Conservation (phyloP, 2,888 invertebrate genomes). For the Hipparchia semele region DNA sequence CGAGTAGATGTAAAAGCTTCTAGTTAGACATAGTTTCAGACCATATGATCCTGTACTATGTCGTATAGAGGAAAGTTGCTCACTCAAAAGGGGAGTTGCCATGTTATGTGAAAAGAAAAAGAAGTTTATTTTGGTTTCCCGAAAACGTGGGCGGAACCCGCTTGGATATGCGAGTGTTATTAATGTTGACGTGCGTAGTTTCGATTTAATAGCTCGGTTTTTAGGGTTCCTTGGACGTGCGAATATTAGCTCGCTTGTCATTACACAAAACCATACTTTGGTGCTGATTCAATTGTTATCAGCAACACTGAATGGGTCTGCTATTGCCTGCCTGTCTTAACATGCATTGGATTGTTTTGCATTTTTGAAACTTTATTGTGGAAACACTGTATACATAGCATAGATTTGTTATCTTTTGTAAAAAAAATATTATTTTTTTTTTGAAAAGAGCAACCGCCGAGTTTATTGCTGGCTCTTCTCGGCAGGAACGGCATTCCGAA, state of each 20-base stretch:
- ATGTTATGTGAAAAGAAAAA: not conserved
- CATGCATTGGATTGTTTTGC: too few species aligned
- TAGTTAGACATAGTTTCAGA: not conserved
- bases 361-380: too few species aligned
- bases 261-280: not conserved
- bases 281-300: too few species aligned
- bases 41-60: not conserved
- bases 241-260: not conserved
- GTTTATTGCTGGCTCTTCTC: too few species aligned
- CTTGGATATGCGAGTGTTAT: constrained; percentile 37
- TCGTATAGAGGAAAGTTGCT: not conserved
- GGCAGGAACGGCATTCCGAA: too few species aligned
- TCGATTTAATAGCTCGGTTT: constrained; percentile 21
- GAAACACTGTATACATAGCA: too few species aligned
- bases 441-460: too few species aligned
- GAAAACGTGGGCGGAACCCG: constrained; percentile 53
- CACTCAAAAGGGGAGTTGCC: not conserved
- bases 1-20: not conserved
- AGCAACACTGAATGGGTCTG: too few species aligned
- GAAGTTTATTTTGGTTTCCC: constrained; percentile 55
- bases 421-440: too few species aligned
- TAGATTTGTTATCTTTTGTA: too few species aligned
- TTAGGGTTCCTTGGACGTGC: not conserved
- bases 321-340: too few species aligned
- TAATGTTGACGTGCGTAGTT: constrained; percentile 41